Evolutionary conservation across 2,888 invertebrate genomes (phyloP).

Genomic region (Oeneis ivallda): DNA sequence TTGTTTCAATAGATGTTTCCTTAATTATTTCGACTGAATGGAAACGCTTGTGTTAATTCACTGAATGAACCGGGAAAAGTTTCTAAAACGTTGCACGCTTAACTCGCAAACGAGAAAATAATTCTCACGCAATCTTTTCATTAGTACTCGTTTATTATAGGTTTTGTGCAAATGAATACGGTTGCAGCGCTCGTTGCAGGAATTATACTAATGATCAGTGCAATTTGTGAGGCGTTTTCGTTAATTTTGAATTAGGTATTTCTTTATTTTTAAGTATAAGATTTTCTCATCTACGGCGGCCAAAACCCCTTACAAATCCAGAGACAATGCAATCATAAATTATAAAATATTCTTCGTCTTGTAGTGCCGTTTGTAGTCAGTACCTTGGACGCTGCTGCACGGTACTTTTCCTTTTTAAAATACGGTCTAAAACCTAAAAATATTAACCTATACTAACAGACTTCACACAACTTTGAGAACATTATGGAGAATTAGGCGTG

Average conservation of each 20-base stretch:
- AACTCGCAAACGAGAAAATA: slow-evolving; percentile 31
- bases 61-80: slow-evolving; percentile 18
- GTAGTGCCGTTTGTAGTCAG: too few relatives aligned
- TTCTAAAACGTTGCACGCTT: slow-evolving; percentile 26
- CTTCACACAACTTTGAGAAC: too few relatives aligned
- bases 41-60: slow-evolving; percentile 16
- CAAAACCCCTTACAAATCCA: too few relatives aligned
- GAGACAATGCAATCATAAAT: too few relatives aligned
- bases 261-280: too few relatives aligned
- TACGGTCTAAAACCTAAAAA: too few relatives aligned
- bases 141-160: slow-evolving; percentile 33
- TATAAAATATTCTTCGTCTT: slow-evolving; percentile 8
- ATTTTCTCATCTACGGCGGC: too few relatives aligned
- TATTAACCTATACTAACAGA: too few relatives aligned
- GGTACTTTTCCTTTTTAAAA: too few relatives aligned
- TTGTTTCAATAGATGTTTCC: not conserved
- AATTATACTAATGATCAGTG: slow-evolving; percentile 30
- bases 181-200: slow-evolving; percentile 23
- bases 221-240: slow-evolving; percentile 14
- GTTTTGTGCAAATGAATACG: slow-evolving; percentile 29
- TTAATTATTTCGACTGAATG: slow-evolving; percentile 16
- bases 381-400: too few relatives aligned
- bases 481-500: too few relatives aligned
- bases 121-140: slow-evolving; percentile 38
- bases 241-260: not conserved